Conservation (phyloP, 1,140 invertebrate species). For the Philotrypesis tridentata region DNA sequence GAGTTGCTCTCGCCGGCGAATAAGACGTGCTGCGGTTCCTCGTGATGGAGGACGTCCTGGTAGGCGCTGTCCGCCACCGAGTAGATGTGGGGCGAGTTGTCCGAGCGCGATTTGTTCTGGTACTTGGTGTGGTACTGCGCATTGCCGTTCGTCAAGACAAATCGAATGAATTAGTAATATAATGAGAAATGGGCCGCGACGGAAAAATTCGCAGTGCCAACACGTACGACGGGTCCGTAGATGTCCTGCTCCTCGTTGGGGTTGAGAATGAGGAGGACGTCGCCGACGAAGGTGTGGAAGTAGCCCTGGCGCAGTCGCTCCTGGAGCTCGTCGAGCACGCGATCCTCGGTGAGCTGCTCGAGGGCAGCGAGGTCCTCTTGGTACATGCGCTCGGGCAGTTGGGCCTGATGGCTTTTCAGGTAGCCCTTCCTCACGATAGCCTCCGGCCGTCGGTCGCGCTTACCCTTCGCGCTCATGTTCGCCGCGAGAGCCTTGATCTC, state of each 20-base stretch:
- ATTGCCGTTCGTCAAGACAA: neutral
- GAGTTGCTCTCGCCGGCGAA: slow-evolving; percentile 89
- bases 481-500: slow-evolving; percentile 78
- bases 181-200: too few relatives aligned
- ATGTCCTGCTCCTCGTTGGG: slow-evolving; percentile 84
- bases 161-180: too few relatives aligned
- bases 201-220: too few relatives aligned
- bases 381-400: slow-evolving; percentile 80
- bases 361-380: slow-evolving; percentile 90
- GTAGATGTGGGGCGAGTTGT: slow-evolving; percentile 93
- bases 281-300: slow-evolving; percentile 92
- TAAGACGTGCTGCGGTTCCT: slow-evolving; percentile 87
- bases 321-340: slow-evolving; percentile 83
- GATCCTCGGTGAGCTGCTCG: slow-evolving; percentile 85
- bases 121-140: slow-evolving; percentile 86
- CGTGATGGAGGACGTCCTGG: slow-evolving; percentile 88
- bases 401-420: slow-evolving; percentile 70
- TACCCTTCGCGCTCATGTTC: slow-evolving; percentile 69
- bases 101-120: slow-evolving; percentile 87
- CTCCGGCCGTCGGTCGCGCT: slow-evolving; percentile 72
- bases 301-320: slow-evolving; percentile 81
- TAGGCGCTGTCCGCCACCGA: slow-evolving; percentile 90
- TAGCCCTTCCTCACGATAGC: slow-evolving; percentile 80
- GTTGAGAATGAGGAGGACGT: slow-evolving; percentile 90
- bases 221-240: slow-evolving; percentile 80